A percentile compares a stretch with the other conserved stretches of the same genome.
These are phyloP conservation scores for Corella eumyota DNA, from an alignment of 23 tunicate species.

Conservation along the genomic window DNA sequence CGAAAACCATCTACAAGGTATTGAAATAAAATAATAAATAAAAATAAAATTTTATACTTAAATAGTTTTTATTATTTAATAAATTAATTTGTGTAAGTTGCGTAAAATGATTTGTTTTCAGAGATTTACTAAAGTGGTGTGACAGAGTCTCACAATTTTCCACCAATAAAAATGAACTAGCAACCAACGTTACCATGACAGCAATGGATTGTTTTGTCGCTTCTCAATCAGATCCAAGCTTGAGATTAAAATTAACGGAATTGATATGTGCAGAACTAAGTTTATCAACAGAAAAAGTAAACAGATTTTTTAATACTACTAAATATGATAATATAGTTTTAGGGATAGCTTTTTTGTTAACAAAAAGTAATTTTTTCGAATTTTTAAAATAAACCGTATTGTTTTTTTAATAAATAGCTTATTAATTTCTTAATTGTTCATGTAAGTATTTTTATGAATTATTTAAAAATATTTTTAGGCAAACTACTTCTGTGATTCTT, in stretches of 20 bases:
- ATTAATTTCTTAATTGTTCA: too few species aligned
- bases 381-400: too few species aligned
- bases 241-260: slow-evolving; percentile 15
- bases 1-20: slow-evolving; percentile 42
- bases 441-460: too few species aligned
- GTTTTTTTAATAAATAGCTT: too few species aligned
- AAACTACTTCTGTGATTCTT: slow-evolving; percentile 56
- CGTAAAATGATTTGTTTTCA: slow-evolving; percentile 8
- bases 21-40: background rate
- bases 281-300: slow-evolving; percentile 33
- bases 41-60: background rate
- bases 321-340: background rate
- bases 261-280: slow-evolving; percentile 25
- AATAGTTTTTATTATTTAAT: background rate
- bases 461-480: slow-evolving; percentile 19
- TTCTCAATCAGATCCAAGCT: slow-evolving; percentile 8
- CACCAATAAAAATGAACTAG: background rate
- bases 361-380: too few species aligned
- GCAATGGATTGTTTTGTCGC: slow-evolving; percentile 87
- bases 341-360: background rate
- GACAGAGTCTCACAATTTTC: slow-evolving; percentile 26
- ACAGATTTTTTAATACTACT: background rate
- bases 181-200: slow-evolving; percentile 32
- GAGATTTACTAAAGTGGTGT: slow-evolving; percentile 70
- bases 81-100: too few species aligned